Evolutionary conservation across 1,140 invertebrate species (phyloP), one percentile per base, ranked within the genome.

Genomic region (Solenopsis invicta): DNA sequence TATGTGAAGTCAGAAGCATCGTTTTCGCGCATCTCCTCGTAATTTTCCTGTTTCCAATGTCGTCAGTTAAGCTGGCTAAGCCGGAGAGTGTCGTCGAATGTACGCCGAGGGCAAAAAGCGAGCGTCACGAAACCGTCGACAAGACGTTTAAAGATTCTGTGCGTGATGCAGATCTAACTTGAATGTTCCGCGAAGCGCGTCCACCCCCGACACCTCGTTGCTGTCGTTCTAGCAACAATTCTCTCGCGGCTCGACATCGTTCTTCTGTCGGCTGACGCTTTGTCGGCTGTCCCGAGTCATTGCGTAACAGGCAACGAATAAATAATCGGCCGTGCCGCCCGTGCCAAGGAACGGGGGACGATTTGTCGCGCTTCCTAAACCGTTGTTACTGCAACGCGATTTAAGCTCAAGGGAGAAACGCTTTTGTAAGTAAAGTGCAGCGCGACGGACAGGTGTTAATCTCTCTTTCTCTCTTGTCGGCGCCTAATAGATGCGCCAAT

Each of bases 221-320:
- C 45, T 56, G 12, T 85, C 52, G 76, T 64, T 67, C 37, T 52
- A 52, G 21, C 56, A 37, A 81, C 74, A 69, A 86, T 69, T 86
- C 64, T 69, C 64, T 80, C 64, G 76, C 64, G 48, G n/a, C 74
- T 48, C 59, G 64, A 81, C 85, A 86, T 81, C 76, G 54, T 81
- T 86, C 76, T 41, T 50, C 74, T 45, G 71, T 85, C 72, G 61
- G 52, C 48, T 56, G 72, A 61, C 45, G 62, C 72, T 69, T 74
- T 69, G 86, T 59, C 82, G 82, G 62, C 87, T 86, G 87, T 81
- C 85, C 48, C 87, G 37, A 62, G 62, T 24, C 59, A 54, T 91
- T 91, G 80, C 88, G 82, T 72, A 91, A 91, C 37, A 29, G 82
- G 48, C 69, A 52, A 75, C 85, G 74, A 54, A 71, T 88, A 86